Evolutionary conservation across 2,113 vertebrate genomes (phyloP), one percentile per base, ranked within the genome.

Genomic region (Mixornis gularis): DNA sequence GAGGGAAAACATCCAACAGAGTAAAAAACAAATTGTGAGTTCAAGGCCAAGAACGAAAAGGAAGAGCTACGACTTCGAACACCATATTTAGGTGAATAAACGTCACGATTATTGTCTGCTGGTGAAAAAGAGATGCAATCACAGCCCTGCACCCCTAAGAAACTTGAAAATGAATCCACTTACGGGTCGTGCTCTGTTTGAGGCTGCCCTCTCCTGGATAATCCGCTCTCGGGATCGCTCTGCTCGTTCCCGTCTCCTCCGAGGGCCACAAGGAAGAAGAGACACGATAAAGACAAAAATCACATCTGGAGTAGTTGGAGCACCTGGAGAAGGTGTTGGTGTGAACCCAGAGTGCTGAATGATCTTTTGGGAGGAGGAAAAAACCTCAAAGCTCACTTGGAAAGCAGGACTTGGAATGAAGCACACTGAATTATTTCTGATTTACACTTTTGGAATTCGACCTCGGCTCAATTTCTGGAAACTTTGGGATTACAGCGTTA

Each of bases 161-260:
- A 38, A 29, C 7, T 25, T 3, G 4, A 41, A 12, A 15, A 0
- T 2, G 40, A 38, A 13, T 1, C 3, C 65, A 95, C 97, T 98
- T 77, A 98, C 97, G 9, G 80, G 3, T 95, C 46, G 87, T 91
- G 38, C 85, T 97, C 71, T 91, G 89, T 46, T 89, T 32, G 84
- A 94, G 91, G 87, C 81, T 96, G 91, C 90, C 95, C 96, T 93
- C 95, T 96, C 90, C 94, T 79, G 93, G 93, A 41, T 32, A 92
- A 81, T n/a, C 25, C 4, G 13, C 59, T 69, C 38, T 17, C 3
- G 36, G 73, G 59, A 27, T 14, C 0, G 7, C 41, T 72, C 58
- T 11, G 15, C 51, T 94, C 26, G 1, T 2, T 56, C 65, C 36
- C 72, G 12, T 32, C 90, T 90, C 62, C 97, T 93, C 21, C 43